Conservation (phyloP, 2,888 invertebrate species). For the Myopa tessellatipennis region DNA sequence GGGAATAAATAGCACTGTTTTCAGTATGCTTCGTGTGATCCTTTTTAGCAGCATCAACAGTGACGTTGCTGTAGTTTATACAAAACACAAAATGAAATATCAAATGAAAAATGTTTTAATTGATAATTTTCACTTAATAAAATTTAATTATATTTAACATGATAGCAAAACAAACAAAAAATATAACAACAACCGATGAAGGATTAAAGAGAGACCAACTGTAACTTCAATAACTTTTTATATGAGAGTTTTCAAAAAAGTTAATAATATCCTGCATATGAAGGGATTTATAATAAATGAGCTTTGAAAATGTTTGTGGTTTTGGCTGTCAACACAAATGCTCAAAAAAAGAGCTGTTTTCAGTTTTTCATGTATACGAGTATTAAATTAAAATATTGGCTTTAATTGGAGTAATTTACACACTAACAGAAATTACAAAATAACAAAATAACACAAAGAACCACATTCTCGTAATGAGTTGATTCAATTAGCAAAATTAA, state of each 20-base stretch:
- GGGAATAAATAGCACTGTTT: background rate
- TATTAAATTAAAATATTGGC: too few relatives aligned
- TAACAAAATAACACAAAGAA: slow-evolving; percentile 17
- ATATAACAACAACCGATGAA: too few relatives aligned
- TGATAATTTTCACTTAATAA: background rate
- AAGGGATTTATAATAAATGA: background rate
- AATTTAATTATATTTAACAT: background rate
- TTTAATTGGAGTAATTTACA: background rate
- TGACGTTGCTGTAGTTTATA: too few relatives aligned
- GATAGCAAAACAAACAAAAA: background rate
- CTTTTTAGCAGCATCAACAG: too few relatives aligned
- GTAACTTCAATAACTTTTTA: too few relatives aligned
- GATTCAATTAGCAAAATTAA: slow-evolving; percentile 29
- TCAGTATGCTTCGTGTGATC: too few relatives aligned
- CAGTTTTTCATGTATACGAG: background rate
- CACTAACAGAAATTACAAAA: background rate
- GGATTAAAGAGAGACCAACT: too few relatives aligned
- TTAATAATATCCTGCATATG: background rate
- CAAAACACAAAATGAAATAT: too few relatives aligned
- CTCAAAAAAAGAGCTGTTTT: too few relatives aligned
- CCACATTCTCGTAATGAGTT: slow-evolving; percentile 23
- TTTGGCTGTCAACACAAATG: too few relatives aligned
- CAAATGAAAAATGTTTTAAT: background rate
- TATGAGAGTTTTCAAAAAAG: too few relatives aligned
- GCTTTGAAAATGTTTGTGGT: background rate